Base-by-base conservation (phyloP, 2,797 vertebrate species). In the Tiaroga cobitis region DNA sequence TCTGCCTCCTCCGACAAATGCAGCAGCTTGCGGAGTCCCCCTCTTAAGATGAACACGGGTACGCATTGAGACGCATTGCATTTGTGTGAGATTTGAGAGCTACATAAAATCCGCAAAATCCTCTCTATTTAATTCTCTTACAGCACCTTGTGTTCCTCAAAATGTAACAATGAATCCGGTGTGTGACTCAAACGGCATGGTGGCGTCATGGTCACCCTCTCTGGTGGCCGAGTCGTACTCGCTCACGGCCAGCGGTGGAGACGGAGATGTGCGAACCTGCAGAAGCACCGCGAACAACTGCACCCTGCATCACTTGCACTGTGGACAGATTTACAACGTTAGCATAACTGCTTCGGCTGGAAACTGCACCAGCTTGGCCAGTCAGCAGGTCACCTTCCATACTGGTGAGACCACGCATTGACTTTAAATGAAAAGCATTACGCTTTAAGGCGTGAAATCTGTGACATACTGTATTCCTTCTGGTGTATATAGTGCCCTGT, bases 1-100 rank as follows among this genome's bases (percentile, higher is more conserved):
- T 93, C 94, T 3, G 82, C 93, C 2, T 92, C 93, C 11, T 95
- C 94, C 3, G 90, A 94, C 89, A 94, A 94, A 87, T 96, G 96
- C 93, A 94, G 90, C 90, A 95, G 91, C 89, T 89, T 94, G 63
- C 92, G 95, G 51, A 96, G 95, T 83, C 91, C 93, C 1, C 93
- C 95, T 0, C 86, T 86, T 61, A 93, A 89, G 88, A 89, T 95
- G 13, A 77, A 84, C 61, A 95, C 95, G 74, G 93, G 95, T 96
- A 92, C 13, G 2, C 51, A 21, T 78, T 2, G 29, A 79, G 15
- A 56, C 4, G 1, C n/a, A 63, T 5, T 43, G 16, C 37, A 29
- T 4, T 43, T 61, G 74, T 61, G 54, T 61, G 67, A 29, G 2
- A 49, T 13, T 21, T 41, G 1, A 39, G 46, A 43, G 10, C 32